phyloP scores from a whole-genome alignment of 1,140 invertebrate genomes.

The Ylistrum balloti region DNA sequence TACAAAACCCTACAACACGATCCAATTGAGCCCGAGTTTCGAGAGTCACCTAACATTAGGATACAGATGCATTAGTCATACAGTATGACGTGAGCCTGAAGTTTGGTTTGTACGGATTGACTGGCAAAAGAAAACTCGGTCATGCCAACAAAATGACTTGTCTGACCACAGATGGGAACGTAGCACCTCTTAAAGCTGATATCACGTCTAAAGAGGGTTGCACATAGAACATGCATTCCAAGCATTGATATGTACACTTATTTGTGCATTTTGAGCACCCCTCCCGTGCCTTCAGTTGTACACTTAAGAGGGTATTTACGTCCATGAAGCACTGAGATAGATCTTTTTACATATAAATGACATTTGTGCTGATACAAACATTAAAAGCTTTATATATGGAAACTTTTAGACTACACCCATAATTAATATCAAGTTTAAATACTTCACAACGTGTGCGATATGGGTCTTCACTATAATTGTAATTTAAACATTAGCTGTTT shows the following conservation, averaged over 20 bases:
- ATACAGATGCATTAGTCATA: background rate
- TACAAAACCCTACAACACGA: too few species aligned
- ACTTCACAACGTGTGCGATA: background rate
- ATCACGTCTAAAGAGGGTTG: background rate
- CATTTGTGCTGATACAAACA: background rate
- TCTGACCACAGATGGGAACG: background rate
- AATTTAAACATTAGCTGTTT: constrained; percentile 11
- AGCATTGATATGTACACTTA: constrained; percentile 20
- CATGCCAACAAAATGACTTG: constrained; percentile 15
- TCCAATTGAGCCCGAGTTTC: too few species aligned
- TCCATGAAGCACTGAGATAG: background rate
- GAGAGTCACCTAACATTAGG: background rate
- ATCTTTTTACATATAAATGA: background rate
- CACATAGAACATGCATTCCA: background rate
- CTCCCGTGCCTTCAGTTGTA: background rate
- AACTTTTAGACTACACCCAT: background rate
- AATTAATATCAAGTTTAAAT: constrained; percentile 32
- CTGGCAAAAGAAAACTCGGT: background rate
- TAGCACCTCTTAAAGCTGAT: background rate
- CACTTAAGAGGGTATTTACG: constrained; percentile 5
- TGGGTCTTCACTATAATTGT: background rate
- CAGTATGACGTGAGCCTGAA: background rate
- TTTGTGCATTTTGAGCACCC: background rate
- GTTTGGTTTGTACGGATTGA: constrained; percentile 16
- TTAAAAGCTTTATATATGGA: constrained; percentile 10